phyloP scores from a whole-genome alignment of 2,113 vertebrate genomes.

The Oreochromis tanganicae region DNA sequence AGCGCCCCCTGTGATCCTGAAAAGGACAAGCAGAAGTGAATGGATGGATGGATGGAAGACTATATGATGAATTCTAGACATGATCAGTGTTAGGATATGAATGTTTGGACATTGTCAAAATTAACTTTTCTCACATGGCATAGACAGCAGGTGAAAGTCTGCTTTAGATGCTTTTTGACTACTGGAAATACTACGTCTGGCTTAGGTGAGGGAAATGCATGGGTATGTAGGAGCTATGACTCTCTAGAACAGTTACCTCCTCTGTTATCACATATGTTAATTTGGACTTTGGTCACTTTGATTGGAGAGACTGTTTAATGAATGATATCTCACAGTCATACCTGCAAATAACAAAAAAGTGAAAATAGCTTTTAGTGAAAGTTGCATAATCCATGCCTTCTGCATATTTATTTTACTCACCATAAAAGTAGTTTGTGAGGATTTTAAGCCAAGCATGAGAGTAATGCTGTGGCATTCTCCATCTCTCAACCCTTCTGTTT shows the following conservation, averaged over 20 bases:
- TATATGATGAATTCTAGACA: neutral
- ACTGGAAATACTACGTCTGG: neutral
- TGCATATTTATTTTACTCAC: neutral
- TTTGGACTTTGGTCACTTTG: rapidly evolving
- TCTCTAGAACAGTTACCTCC: neutral
- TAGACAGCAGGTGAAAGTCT: neutral
- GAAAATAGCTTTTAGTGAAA: neutral
- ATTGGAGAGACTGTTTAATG: neutral
- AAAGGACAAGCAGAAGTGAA: neutral
- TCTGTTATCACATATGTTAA: neutral
- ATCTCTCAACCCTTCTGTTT: neutral
- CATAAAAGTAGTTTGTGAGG: neutral
- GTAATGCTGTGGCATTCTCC: neutral
- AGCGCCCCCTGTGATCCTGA: rapidly evolving
- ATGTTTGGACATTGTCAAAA: neutral
- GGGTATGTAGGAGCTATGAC: neutral
- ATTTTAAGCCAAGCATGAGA: neutral
- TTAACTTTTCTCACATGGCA: neutral
- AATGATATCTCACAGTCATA: neutral
- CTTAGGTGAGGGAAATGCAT: neutral
- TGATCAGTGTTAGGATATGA: neutral
- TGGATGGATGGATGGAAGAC: neutral
- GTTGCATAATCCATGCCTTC: too few species aligned
- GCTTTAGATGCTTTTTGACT: neutral
- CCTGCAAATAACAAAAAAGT: neutral